These are phyloP conservation scores for Aplodontia rufa DNA, from an alignment of 2,113 vertebrate species.

Conservation along the genomic window DNA sequence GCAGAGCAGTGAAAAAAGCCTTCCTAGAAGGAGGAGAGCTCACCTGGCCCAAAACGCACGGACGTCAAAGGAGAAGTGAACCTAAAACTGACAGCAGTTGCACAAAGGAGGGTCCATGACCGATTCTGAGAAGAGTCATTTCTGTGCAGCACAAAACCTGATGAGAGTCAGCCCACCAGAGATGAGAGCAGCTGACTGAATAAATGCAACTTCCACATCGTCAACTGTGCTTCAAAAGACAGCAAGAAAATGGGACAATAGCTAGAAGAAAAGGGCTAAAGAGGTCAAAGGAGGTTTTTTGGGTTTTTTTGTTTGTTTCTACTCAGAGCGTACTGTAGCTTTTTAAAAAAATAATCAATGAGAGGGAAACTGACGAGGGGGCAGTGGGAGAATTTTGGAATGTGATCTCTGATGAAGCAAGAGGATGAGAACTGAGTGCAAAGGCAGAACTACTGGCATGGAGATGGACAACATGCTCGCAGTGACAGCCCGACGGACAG, in stretches of 20 bases:
- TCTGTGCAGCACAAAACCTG: background rate
- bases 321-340: background rate
- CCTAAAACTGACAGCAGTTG: background rate
- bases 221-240: background rate
- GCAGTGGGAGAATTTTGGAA: background rate
- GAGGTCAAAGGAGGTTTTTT: no score
- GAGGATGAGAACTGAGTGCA: background rate
- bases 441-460: background rate
- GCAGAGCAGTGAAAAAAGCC: background rate
- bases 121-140: background rate
- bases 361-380: background rate
- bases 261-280: background rate
- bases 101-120: no score
- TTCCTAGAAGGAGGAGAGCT: background rate
- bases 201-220: background rate
- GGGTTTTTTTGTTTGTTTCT: background rate
- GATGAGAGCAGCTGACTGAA: background rate
- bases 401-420: background rate
- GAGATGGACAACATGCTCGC: background rate
- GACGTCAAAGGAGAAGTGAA: background rate
- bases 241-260: background rate
- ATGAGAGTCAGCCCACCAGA: background rate
- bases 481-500: background rate
- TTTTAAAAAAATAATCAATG: background rate
- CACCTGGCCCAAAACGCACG: background rate